Base-by-base conservation (phyloP, 1,140 invertebrate species). In the Trichomalopsis sarcophagae region DNA sequence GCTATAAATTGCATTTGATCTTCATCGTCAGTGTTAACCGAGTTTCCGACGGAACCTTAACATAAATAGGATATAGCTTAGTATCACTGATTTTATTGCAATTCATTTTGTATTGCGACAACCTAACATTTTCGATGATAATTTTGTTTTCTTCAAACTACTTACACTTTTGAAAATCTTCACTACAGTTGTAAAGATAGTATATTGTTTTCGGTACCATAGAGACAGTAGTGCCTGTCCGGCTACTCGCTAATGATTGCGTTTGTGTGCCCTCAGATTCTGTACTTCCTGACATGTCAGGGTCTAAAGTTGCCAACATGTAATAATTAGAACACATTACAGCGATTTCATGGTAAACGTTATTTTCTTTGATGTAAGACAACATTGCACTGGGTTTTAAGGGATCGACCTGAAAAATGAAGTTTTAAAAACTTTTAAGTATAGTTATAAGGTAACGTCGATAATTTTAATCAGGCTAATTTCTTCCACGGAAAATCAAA, bases 321-420 rank as follows among this genome's bases (percentile, higher is more conserved):
- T 90, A 92, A 74, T 89, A 87, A 85, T 91, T 92, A 0, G 91
- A 90, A 79, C 88, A 92, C 44, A 92, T 79, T 47, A 91, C 36
- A 47, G 88, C 90, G 0, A 92, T 90, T 86, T 92, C 92, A 21
- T 92, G 88, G 77, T 92, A 92, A 21, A 89, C 78, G 36, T 92
- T 92, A 17, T 73, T 86, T 77, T 92, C 90, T 82, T 92, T 91
- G 13, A 90, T 81, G 14, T 90, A 90, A 50, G 90, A 89, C 11
- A 92, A n/a, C 5, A 92, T 88, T 33, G 89, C 87, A 55, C 88
- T 90, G 21, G 89, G 77, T 85, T 90, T 88, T 21, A 92, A 84
- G n/a, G 89, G 88, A 80, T 92, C 90, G 4, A 88, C 82, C 91
- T 92, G 21, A 21, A 86, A 86, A 71, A 44, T 55, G 7, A 17